Evolutionary conservation across 2,113 vertebrate species (phyloP).

Genomic region (Glaucomys volans): DNA sequence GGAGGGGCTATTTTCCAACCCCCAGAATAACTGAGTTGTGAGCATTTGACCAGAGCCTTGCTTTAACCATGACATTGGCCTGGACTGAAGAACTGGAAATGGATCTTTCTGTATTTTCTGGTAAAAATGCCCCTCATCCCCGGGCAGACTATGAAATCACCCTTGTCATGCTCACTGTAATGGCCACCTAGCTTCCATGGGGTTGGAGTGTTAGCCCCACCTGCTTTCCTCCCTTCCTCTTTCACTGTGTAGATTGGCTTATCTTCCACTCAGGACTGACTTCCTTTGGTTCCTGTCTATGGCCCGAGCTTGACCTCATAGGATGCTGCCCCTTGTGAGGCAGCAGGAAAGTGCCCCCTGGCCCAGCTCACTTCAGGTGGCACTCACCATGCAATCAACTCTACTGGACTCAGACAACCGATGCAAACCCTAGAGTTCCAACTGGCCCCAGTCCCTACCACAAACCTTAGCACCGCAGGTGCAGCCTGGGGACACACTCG

Average conservation of each 20-base stretch:
- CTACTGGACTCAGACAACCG: neutral
- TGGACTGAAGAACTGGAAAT: neutral
- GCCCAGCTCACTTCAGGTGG: neutral
- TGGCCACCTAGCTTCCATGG: fast-evolving
- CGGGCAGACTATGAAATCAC: neutral
- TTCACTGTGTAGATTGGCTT: neutral
- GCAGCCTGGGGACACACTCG: fast-evolving
- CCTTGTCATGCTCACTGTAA: neutral
- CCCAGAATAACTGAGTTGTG: neutral
- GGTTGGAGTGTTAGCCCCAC: neutral
- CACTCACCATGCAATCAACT: too few species aligned
- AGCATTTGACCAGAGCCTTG: neutral
- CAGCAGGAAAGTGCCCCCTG: neutral
- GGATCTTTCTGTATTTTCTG: neutral
- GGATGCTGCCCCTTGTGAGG: neutral
- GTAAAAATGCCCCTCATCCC: neutral
- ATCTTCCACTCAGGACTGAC: neutral
- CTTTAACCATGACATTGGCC: neutral
- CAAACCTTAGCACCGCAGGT: neutral
- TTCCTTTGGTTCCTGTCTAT: neutral
- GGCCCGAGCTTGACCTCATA: neutral
- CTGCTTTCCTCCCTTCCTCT: neutral
- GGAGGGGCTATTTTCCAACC: neutral
- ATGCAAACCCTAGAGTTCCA: neutral
- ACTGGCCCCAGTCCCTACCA: neutral